Percentiles rank a stretch among this genome's conserved stretches.
These are phyloP conservation scores for Hypsopygia costalis DNA, from an alignment of 2,888 invertebrate genomes.

Conservation along the genomic window DNA sequence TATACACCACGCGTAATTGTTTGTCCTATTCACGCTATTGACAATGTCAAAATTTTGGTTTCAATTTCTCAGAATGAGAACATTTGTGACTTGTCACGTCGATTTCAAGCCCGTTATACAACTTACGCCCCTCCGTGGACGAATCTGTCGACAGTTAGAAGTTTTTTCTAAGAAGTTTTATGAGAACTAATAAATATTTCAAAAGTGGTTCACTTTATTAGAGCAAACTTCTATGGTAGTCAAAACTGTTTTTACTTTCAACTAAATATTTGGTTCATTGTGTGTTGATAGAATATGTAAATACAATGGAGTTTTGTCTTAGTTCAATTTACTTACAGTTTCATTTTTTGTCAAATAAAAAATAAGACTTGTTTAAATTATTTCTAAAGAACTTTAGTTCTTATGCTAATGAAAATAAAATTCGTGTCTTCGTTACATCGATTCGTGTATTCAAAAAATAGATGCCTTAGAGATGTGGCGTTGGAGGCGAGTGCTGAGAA, in stretches of 20 bases:
- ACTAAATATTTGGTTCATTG: slow-evolving; percentile 47
- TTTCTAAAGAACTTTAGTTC: too few relatives aligned
- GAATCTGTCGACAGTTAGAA: slow-evolving; percentile 60
- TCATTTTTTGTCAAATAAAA: slow-evolving; percentile 44
- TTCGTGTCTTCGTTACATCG: too few relatives aligned
- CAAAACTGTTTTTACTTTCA: slow-evolving; percentile 75
- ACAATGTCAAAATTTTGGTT: slow-evolving; percentile 77
- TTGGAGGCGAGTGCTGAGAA: too few relatives aligned
- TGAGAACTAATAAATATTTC: slow-evolving; percentile 71
- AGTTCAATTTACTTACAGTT: slow-evolving; percentile 54
- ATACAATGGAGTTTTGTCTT: slow-evolving; percentile 37
- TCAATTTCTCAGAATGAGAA: slow-evolving; percentile 62
- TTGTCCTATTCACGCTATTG: slow-evolving; percentile 39
- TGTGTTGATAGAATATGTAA: slow-evolving; percentile 31
- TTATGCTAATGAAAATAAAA: too few relatives aligned
- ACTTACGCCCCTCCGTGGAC: slow-evolving; percentile 28
- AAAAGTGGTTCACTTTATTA: slow-evolving; percentile 70
- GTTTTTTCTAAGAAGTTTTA: slow-evolving; percentile 54
- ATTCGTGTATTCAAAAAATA: too few relatives aligned
- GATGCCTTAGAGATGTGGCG: too few relatives aligned
- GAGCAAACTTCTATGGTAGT: slow-evolving; percentile 72
- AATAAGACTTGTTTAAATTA: too few relatives aligned
- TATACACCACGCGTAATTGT: slow-evolving; percentile 53
- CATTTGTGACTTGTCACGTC: slow-evolving; percentile 55
- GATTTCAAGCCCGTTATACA: slow-evolving; percentile 64